Base-by-base conservation (phyloP, 2,888 invertebrate genomes). In the Agriopis aurantiaria region DNA sequence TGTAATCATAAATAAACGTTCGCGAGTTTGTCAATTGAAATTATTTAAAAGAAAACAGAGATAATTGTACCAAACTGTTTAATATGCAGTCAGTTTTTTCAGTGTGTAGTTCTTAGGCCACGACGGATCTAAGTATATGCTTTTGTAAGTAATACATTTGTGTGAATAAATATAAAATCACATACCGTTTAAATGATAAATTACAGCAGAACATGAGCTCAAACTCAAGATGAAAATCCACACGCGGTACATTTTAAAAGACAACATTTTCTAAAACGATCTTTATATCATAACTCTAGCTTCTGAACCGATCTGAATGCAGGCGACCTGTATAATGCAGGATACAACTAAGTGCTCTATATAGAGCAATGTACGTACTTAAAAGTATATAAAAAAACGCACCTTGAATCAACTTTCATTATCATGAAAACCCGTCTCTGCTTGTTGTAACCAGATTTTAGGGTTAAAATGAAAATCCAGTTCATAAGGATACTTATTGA, bases 151-250 rank as follows among this genome's bases (percentile, higher is more conserved):
- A 5, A 33, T 33, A 1, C 3, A 33, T 33, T 33, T 33, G 17
- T 23, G 17, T 23, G 17, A 23, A 1, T 23, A 2, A 3, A 33
- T 33, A 45, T 7, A 45, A 17, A 45, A 45, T 17, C 11, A 49
- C 51, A 49, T 41, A 61, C 61, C 61, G 10, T 61, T 61, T 17
- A 61, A n/a, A 17, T 61, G 51, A 52, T 61, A 61, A 43, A 61
- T 61, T 3, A 41, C 61, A 41, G 17, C 61, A 4, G 11, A 51
- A 14, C 61, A 61, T 8, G 61, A 51, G 6, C 11, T 5, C 6
- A 61, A 11, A 17, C 40, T n/a, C 7, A 40, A 14, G 1, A 61
- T n/a, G 10, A 52, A 51, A 41, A 41, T 11, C 17, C 5, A 61
- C 8, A 41, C 51, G 3, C 0, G 10, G 0, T 43, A 17, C 61